A percentile compares a stretch with the other conserved stretches of the same genome.
These are phyloP conservation scores for Oryzias curvinotus DNA, from an alignment of 2,113 vertebrate genomes.

Conservation along the genomic window DNA sequence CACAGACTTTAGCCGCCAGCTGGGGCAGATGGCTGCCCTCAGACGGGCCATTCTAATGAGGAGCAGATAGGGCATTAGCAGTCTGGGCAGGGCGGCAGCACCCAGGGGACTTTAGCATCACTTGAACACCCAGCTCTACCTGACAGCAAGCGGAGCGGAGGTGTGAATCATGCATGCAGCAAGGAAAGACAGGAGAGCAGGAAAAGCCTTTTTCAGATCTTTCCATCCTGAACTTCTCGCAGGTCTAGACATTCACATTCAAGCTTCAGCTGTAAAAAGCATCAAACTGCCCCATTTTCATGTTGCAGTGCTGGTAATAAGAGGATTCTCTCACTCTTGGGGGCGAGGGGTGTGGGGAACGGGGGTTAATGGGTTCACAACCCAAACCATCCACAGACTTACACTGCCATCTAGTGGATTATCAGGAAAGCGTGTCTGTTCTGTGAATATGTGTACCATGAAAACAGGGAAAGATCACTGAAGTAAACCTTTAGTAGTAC, in stretches of 20 bases:
- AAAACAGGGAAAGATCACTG: background rate
- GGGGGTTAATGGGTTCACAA: constrained; percentile 60
- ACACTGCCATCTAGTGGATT: constrained; percentile 60
- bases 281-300: constrained; percentile 46
- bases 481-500: too few species aligned
- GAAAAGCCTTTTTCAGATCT: constrained; percentile 18
- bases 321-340: constrained; percentile 33
- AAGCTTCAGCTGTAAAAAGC: constrained; percentile 16
- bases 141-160: constrained; percentile 7
- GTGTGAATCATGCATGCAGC: constrained; percentile 9
- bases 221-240: constrained; percentile 5
- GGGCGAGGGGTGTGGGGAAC: constrained; percentile 5
- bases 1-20: constrained; percentile 52
- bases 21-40: constrained; percentile 66
- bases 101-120: constrained; percentile 35
- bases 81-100: constrained; percentile 55
- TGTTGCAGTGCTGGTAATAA: constrained; percentile 38
- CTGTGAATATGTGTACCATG: too few species aligned
- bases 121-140: constrained; percentile 23
- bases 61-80: constrained; percentile 60
- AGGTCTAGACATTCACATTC: constrained; percentile 17
- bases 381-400: constrained; percentile 2
- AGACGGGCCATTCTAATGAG: constrained; percentile 61
- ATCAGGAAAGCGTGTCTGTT: background rate
- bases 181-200: constrained; percentile 1